Conservation (phyloP, 2,113 vertebrate species). For the Nothocercus julius region DNA sequence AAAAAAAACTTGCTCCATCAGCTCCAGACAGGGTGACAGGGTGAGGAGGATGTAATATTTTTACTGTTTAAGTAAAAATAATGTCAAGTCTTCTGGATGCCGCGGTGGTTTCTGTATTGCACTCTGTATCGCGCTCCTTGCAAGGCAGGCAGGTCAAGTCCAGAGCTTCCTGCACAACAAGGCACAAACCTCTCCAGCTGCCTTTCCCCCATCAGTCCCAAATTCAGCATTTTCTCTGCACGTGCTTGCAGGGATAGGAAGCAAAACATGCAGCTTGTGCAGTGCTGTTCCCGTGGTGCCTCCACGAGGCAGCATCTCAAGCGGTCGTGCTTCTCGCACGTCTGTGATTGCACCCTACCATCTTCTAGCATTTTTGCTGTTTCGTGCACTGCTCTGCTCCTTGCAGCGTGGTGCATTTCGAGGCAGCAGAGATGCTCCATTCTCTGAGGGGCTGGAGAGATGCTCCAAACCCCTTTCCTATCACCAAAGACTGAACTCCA, state of each 20-base stretch:
- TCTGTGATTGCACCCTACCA: neutral
- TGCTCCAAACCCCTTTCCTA: neutral
- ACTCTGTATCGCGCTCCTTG: neutral
- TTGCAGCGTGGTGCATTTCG: neutral
- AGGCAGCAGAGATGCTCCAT: neutral
- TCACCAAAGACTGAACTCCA: neutral
- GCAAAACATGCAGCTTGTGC: neutral
- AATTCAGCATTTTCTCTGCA: neutral
- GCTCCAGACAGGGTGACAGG: neutral
- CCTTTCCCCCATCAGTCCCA: neutral
- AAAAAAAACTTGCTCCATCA: constrained; percentile 44
- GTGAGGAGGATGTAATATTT: constrained; percentile 26
- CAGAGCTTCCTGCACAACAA: neutral
- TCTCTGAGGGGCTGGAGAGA: neutral
- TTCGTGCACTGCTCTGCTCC: neutral
- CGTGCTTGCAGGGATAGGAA: neutral
- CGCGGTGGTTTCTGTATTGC: neutral
- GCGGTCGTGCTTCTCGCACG: neutral
- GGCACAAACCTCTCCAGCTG: neutral
- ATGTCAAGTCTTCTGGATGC: neutral
- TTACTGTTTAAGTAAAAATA: neutral
- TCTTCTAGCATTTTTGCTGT: neutral
- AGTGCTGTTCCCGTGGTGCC: neutral
- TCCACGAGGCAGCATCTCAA: neutral
- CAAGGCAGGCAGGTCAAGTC: neutral